Percentiles rank a stretch among this genome's conserved stretches.
phyloP scores from a whole-genome alignment of 2,888 invertebrate species.

The Harmothoe impar region DNA sequence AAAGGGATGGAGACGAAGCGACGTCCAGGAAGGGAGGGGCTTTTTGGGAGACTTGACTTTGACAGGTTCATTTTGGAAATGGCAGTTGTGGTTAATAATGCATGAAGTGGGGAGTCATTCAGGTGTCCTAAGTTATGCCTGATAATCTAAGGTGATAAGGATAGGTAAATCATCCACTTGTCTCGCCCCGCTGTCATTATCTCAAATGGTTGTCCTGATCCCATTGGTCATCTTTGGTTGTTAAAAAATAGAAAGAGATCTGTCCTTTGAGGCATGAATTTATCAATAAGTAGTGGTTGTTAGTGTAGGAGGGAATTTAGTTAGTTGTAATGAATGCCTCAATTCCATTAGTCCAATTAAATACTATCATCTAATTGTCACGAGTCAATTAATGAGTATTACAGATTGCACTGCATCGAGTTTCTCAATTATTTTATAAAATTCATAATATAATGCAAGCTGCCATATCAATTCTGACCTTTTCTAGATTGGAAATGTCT shows the following conservation, averaged over 20 bases:
- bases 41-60: conserved; percentile 1
- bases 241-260: background rate
- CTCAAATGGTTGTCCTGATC: background rate
- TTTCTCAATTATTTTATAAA: no score
- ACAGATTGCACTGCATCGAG: no score
- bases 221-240: background rate
- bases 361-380: no score
- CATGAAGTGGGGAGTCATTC: background rate
- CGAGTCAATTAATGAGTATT: no score
- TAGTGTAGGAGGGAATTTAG: background rate
- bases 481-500: no score
- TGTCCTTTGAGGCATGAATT: background rate
- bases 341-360: conserved; percentile 38
- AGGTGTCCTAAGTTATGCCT: conserved; percentile 1
- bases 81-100: conserved; percentile 8
- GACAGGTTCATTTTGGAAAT: conserved; percentile 18
- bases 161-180: background rate
- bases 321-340: conserved; percentile 29
- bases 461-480: no score
- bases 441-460: no score
- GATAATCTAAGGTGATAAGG: background rate
- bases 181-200: background rate
- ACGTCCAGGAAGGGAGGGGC: background rate
- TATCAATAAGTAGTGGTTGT: background rate
- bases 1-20: background rate